These are phyloP conservation scores for Caenorhabditis sulstoni DNA, from an alignment of 2,888 invertebrate genomes.

Conservation along the genomic window DNA sequence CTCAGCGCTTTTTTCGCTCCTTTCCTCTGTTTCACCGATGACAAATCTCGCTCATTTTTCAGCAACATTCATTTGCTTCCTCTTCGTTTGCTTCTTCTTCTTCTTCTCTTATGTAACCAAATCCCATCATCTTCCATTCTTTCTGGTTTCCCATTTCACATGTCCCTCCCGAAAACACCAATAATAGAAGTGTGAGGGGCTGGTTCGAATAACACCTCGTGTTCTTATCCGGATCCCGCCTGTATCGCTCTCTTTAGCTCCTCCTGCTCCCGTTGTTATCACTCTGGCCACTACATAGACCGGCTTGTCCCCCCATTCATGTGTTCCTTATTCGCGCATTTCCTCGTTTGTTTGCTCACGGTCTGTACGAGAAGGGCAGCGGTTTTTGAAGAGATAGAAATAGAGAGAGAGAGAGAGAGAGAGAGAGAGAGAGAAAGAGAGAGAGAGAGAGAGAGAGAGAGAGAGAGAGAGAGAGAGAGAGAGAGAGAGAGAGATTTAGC, in stretches of 20 bases:
- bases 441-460: too few relatives aligned
- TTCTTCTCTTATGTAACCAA: constrained; percentile 35
- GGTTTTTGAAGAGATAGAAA: constrained; percentile 23
- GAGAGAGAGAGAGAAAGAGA: too few relatives aligned
- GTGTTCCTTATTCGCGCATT: constrained; percentile 45
- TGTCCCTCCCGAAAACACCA: constrained; percentile 4
- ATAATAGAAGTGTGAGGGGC: constrained; percentile 6
- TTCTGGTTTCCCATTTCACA: constrained; percentile 44
- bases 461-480: too few relatives aligned
- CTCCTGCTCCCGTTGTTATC: too few relatives aligned
- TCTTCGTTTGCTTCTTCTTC: constrained; percentile 1
- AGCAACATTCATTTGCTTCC: constrained; percentile 31
- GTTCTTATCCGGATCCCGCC: neutral
- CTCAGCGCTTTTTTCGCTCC: constrained; percentile 1
- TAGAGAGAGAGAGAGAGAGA: too few relatives aligned
- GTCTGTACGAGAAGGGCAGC: constrained; percentile 23
- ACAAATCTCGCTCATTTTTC: constrained; percentile 55
- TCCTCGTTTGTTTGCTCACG: constrained; percentile 49
- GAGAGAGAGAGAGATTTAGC: too few relatives aligned
- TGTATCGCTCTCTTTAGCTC: too few relatives aligned
- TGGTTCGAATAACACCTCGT: constrained; percentile 1
- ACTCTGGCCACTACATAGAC: constrained; percentile 15
- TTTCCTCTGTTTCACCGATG: constrained; percentile 22
- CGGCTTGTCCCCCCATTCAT: constrained; percentile 9
- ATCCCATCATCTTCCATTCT: constrained; percentile 30